Percentiles rank a stretch among this genome's conserved stretches.
phyloP scores from a whole-genome alignment of 2,797 vertebrate species.

The Xerus rutilus region DNA sequence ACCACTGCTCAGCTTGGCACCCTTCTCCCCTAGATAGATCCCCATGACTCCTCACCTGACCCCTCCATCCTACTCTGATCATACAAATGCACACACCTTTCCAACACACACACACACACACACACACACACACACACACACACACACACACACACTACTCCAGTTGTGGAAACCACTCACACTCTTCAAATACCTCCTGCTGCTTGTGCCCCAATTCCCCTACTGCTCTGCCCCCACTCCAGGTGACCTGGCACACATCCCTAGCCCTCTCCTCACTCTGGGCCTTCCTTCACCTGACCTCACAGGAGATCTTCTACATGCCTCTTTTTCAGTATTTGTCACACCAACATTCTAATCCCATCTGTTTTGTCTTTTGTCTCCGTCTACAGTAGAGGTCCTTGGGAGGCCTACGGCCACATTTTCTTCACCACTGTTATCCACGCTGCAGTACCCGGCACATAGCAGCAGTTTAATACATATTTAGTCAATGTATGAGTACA shows the following conservation, averaged over 20 bases:
- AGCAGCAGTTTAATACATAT: constrained; percentile 40
- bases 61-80: neutral
- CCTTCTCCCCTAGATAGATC: neutral
- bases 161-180: neutral
- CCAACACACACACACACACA: neutral
- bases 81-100: neutral
- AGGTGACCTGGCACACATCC: too few species aligned
- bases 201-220: neutral
- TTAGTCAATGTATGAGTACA: neutral
- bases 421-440: neutral
- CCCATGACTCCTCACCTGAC: neutral
- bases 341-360: neutral
- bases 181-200: neutral
- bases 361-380: neutral
- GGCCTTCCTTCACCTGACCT: neutral
- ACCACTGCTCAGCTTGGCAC: neutral
- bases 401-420: neutral
- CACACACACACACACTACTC: neutral
- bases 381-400: neutral
- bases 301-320: neutral
- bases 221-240: neutral
- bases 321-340: neutral
- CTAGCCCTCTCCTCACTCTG: neutral
- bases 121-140: neutral
- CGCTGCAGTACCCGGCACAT: neutral